phyloP scores from a whole-genome alignment of 2,797 vertebrate species.

The Falco rusticolus region DNA sequence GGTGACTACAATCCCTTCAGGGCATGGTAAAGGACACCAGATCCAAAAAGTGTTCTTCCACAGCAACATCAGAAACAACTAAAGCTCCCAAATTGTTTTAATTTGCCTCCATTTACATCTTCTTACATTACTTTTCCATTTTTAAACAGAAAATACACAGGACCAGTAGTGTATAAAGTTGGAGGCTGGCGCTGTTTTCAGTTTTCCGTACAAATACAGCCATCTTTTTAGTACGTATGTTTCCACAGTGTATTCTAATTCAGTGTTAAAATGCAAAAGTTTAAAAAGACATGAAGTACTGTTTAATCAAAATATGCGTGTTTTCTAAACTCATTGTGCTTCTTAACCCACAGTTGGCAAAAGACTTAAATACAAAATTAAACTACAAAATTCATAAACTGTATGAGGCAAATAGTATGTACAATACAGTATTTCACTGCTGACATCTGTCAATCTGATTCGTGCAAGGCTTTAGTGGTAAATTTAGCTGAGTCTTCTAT shows the following conservation, averaged over 20 bases:
- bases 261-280: background rate
- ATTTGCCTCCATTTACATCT: background rate
- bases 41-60: background rate
- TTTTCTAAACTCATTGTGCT: background rate
- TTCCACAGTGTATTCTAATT: background rate
- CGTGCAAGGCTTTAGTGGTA: background rate
- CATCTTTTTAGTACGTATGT: background rate
- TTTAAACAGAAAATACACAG: background rate
- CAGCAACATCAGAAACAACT: background rate
- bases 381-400: background rate
- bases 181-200: fast-evolving
- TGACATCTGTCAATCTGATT: background rate
- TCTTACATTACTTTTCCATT: background rate
- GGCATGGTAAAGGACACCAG: background rate
- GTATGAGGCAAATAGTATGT: background rate
- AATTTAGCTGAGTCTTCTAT: background rate
- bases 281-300: background rate
- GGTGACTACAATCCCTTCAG: background rate
- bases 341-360: background rate
- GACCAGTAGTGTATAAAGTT: background rate
- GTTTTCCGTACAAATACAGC: background rate
- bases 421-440: background rate
- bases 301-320: background rate
- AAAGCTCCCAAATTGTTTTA: background rate
- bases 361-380: background rate